Evolutionary conservation across 2,113 vertebrate genomes (phyloP).

Genomic region (Laticauda laticaudata): DNA sequence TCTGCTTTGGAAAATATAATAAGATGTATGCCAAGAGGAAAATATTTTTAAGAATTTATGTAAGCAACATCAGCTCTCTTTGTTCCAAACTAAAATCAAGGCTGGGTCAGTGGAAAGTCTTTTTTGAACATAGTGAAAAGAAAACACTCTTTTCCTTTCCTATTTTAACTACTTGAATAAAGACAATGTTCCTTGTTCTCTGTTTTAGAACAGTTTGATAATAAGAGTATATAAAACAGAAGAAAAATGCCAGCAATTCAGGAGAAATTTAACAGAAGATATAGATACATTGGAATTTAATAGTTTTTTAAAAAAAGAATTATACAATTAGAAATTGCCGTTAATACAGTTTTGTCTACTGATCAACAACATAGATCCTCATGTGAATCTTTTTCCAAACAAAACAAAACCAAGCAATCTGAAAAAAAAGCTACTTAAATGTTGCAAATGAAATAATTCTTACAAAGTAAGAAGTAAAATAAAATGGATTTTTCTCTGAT

Average conservation of each 20-base stretch:
- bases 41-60: conserved; percentile 59
- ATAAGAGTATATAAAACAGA: not conserved
- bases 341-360: conserved; percentile 8
- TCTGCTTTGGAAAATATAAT: conserved; percentile 50
- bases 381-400: not conserved
- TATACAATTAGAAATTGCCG: not conserved
- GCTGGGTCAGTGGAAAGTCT: conserved; percentile 59
- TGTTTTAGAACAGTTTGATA: conserved; percentile 5
- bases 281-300: conserved; percentile 3
- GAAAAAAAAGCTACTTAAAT: not conserved
- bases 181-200: not conserved
- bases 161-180: conserved; percentile 35
- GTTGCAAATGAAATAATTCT: not conserved
- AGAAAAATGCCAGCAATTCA: not conserved
- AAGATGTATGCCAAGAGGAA: conserved; percentile 11
- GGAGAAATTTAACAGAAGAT: conserved; percentile 13
- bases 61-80: conserved; percentile 52
- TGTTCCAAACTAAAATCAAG: conserved; percentile 51
- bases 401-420: not conserved
- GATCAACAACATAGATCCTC: not conserved
- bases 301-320: conserved; percentile 12
- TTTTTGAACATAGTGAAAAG: conserved; percentile 38
- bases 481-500: not conserved
- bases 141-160: conserved; percentile 33
- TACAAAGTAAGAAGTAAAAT: not conserved